Conservation (phyloP, 35 echinoderm and acorn worm species). For the Apostichopus japonicus region DNA sequence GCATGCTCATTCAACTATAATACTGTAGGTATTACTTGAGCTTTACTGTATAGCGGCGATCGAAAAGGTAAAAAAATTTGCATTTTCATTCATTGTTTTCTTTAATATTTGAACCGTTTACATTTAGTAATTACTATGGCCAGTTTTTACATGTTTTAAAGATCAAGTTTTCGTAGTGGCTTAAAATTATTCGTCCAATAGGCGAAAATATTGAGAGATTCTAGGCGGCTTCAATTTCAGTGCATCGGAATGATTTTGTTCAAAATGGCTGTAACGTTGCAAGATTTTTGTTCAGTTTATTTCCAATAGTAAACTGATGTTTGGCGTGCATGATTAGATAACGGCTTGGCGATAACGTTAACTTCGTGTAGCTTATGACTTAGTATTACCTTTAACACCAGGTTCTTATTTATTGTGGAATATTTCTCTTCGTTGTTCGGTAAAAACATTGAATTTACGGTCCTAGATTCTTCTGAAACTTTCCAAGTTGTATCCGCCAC, state of each 20-base stretch:
- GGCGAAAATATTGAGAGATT: slow-evolving; percentile 5
- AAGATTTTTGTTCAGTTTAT: background rate
- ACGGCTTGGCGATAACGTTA: no score
- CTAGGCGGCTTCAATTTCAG: slow-evolving; percentile 4
- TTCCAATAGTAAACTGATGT: background rate
- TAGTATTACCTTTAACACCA: background rate
- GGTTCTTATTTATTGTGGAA: no score
- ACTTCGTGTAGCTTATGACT: background rate
- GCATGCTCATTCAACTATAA: slow-evolving; percentile 8
- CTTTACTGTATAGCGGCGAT: background rate
- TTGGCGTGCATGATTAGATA: background rate
- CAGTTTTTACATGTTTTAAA: slow-evolving; percentile 4
- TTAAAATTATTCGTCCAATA: slow-evolving; percentile 4
- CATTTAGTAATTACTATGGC: background rate
- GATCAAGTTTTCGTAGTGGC: slow-evolving; percentile 8
- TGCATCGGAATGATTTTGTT: slow-evolving; percentile 10
- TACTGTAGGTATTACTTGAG: slow-evolving; percentile 13
- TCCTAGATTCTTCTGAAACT: background rate
- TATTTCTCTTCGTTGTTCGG: background rate
- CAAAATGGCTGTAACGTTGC: slow-evolving; percentile 12
- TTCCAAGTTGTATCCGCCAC: background rate
- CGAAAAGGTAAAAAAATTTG: slow-evolving; percentile 20
- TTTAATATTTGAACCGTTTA: background rate
- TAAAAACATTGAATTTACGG: background rate
- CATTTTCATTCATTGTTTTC: slow-evolving; percentile 2